Evolutionary conservation across 2,797 vertebrate species (phyloP), one percentile per base, ranked within the genome.

Genomic region (Anomalospiza imberbis): DNA sequence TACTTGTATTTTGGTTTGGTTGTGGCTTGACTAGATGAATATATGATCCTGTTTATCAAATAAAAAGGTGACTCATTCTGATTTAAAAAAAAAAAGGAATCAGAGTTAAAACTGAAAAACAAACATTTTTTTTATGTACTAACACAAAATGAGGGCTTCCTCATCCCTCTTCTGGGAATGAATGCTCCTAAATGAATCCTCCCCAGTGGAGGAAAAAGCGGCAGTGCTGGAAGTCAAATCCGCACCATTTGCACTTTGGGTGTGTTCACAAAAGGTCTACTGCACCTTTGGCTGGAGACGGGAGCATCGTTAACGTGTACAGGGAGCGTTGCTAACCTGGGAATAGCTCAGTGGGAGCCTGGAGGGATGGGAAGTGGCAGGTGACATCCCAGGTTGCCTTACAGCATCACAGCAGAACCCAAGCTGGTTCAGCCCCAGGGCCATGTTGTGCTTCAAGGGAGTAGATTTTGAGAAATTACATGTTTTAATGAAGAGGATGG

Each of bases 1-100:
- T 88, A n/a, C 50, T 85, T 67, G 12, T 58, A 13, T 31, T 90
- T 84, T 88, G 61, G 20, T 93, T 96, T 93, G 79, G 18, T 93
- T 94, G 79, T 82, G 90, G 85, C 83, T 86, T 85, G n/a, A 55
- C 62, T 81, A 21, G 91, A 85, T 66, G 76, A 92, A 60, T 73
- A 86, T 66, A 53, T 45, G 45, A 89, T 94, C 74, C 45, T 31
- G 26, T 85, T 82, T 76, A 80, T 74, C 60, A 73, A 79, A 93
- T 66, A 70, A 85, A 88, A 94, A 85, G 63, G 55, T 89, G 53
- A 92, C 20, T 95, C 71, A 31, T 76, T 66, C 71, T 50, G 53
- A 31, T 76, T 70, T 36, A 19, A 3, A 67, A 87, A 75, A 75
- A 34, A 40, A 24, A 55, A 61, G 13, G 73, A 79, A 71, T 50